Evolutionary conservation across 2,797 vertebrate genomes (phyloP), one percentile per base, ranked within the genome.

Genomic region (Lycodopsis pacificus): DNA sequence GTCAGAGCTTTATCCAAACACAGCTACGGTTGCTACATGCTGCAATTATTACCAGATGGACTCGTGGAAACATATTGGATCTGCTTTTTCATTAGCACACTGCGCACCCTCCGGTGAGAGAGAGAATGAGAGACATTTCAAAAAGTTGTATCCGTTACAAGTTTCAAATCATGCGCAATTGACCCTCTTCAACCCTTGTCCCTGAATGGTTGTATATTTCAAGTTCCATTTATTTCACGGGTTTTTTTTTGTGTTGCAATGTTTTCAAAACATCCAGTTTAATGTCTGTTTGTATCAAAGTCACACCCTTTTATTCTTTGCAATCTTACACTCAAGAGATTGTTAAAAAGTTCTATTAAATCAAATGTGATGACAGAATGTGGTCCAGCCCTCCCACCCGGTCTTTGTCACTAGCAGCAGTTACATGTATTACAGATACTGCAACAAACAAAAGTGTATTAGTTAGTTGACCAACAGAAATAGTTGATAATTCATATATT

Each of bases 21-120:
- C 81, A 79, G 85, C 92, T 91, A 92, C 90, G 82, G 92, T 94
- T 94, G 92, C 93, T 93, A 91, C 89, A 94, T 92, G 87, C 83
- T 87, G 62, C 91, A 92, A 94, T 93, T 93, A 94, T 93, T 93
- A 90, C 93, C 93, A 94, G 92, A 94, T 94, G 92, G 90, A 89
- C 79, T 80, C 17, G 1, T 80, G 82, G 89, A 91, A 90, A 90
- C 82, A 84, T 90, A 93, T 93, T 91, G 89, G 84, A 69, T 59
- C 87, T 91, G 85, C 86, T 88, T 93, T 93, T 93, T 92, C 90
- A 92, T 92, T 92, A 91, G 76, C 64, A 63, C 34, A 71, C 71
- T 67, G 73, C 71, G 64, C 84, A 78, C 65, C 67, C 86, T 88
- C 78, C 80, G 62, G 49, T 0, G 36, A 49, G 44, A 63, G 64